These are phyloP conservation scores for Sardina pilchardus DNA, from an alignment of 2,113 vertebrate genomes.

Conservation along the genomic window DNA sequence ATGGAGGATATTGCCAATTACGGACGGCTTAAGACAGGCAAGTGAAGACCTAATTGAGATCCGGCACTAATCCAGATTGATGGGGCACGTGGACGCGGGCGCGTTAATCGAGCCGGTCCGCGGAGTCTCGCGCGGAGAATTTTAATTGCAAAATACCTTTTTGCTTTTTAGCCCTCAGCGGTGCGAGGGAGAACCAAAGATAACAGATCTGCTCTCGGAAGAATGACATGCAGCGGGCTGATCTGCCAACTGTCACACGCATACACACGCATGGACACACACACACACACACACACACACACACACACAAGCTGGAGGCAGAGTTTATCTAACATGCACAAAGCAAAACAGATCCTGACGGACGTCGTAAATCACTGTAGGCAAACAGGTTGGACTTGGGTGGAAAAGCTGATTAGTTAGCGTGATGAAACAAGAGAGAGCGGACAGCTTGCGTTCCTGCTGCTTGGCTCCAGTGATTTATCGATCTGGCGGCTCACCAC, in stretches of 20 bases:
- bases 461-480: neutral
- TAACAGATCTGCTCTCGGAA: neutral
- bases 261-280: slow-evolving; percentile 27
- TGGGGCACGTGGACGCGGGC: neutral
- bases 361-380: slow-evolving; percentile 42
- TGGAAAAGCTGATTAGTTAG: slow-evolving; percentile 2
- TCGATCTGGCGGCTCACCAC: neutral
- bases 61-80: slow-evolving; percentile 14
- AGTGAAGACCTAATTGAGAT: slow-evolving; percentile 18
- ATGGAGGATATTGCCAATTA: slow-evolving; percentile 18
- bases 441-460: neutral
- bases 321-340: slow-evolving; percentile 4
- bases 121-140: neutral
- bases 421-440: neutral
- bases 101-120: neutral
- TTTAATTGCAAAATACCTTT: slow-evolving; percentile 17
- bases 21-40: slow-evolving; percentile 8
- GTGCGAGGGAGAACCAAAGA: neutral
- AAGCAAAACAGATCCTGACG: slow-evolving; percentile 31
- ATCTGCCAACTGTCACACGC: neutral
- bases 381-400: slow-evolving; percentile 47
- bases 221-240: neutral
- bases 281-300: slow-evolving; percentile 27
- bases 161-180: neutral
- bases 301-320: neutral